Percentiles rank a stretch among this genome's conserved stretches.
These are phyloP conservation scores for Rhamphomyia laevipes DNA, from an alignment of 2,888 invertebrate species.

Conservation along the genomic window DNA sequence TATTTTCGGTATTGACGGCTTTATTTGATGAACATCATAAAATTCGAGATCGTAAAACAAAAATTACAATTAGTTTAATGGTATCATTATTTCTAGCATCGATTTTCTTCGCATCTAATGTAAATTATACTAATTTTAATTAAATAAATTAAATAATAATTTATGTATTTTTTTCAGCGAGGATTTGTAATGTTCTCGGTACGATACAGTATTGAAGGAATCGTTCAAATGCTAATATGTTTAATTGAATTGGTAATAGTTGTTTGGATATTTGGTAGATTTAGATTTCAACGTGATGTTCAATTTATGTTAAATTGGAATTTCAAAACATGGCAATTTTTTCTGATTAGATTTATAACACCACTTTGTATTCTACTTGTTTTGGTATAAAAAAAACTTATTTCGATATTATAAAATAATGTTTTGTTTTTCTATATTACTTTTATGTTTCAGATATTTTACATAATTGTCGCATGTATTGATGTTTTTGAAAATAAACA, in stretches of 20 bases:
- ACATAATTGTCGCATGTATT: neutral
- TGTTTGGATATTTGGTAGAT: conserved; percentile 70
- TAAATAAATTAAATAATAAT: neutral
- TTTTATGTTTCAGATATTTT: neutral
- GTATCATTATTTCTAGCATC: conserved; percentile 20
- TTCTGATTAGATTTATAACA: conserved; percentile 28
- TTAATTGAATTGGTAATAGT: conserved; percentile 66
- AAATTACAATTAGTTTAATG: conserved; percentile 20
- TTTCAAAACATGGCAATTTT: conserved; percentile 39
- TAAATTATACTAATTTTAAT: conserved; percentile 12
- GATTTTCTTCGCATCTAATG: conserved; percentile 30
- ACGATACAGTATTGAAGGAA: conserved; percentile 23
- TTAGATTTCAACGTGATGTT: conserved; percentile 50
- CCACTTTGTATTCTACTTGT: conserved; percentile 27
- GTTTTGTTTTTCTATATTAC: too few species aligned
- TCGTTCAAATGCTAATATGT: conserved; percentile 42
- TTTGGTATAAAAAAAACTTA: conserved; percentile 23
- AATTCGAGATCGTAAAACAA: conserved; percentile 20
- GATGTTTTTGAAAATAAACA: conserved; percentile 1
- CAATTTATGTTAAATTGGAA: conserved; percentile 60
- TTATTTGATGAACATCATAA: conserved; percentile 31
- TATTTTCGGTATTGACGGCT: conserved; percentile 29
- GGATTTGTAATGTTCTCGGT: conserved; percentile 28
- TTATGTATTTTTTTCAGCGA: conserved; percentile 18
- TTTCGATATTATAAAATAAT: too few species aligned